Evolutionary conservation across 2,888 invertebrate species (phyloP), one percentile per base, ranked within the genome.

Genomic region (Busseola fusca): DNA sequence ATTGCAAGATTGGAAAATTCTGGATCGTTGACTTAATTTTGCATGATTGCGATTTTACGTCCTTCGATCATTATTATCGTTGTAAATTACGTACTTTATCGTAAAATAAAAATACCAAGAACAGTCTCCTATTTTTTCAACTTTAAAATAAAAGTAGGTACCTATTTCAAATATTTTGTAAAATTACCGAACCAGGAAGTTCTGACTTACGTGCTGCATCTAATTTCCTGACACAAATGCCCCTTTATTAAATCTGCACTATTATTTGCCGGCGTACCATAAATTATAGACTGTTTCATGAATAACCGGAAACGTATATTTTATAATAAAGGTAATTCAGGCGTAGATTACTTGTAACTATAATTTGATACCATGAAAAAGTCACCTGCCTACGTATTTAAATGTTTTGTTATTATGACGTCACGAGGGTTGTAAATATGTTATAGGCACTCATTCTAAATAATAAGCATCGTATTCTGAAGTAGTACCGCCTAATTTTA

Each of bases 251-350:
- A 64, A 69, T 65, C 67, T 69, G 56, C 48, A 56, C 64, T 65
- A 72, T 58, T 58, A 81, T 76, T 69, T 71, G 50, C 54, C 12
- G 62, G 40, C 45, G 62, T 63, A 57, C 52, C 56, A 57, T 63
- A 78, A 66, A 73, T 82, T 62, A 66, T 52, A 40, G 66, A 64
- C 42, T 42, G 69, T 79, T 62, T 48, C 68, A 60, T 65, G 45
- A 74, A 76, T 72, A 67, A 58, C 69, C 65, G 76, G 78, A 81
- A 81, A 74, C 63, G 64, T 71, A 58, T 48, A 69, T 72, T 76
- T 76, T 76, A 75, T 71, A 72, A 72, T 72, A 64, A 80, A 71
- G 69, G 67, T 64, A 82, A 76, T 74, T 71, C 64, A 58, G 56
- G 52, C 60, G 48, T 70, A 48, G 54, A 64, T 62, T 30, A 72